Evolutionary conservation across 1,140 invertebrate genomes (phyloP), one percentile per base, ranked within the genome.

Genomic region (Eufriesea mexicana): DNA sequence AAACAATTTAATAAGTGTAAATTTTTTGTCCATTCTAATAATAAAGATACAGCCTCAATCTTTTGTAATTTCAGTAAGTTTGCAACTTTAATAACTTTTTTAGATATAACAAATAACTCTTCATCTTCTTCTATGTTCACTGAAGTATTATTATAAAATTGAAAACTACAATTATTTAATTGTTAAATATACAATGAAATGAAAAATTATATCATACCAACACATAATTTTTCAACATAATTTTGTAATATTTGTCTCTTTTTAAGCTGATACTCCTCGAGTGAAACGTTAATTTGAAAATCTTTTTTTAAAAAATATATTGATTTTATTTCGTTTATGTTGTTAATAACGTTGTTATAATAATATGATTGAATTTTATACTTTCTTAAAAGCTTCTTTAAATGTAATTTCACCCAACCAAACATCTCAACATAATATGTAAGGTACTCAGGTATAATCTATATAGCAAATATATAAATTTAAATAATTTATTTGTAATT

Each of bases 301-400:
- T 91, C 74, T 77, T 89, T 89, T 23, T 86, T 86, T 54, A 93
- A 84, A 35, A 51, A 14, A 61, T 91, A 91, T 5, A 91, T 45
- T 35, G 86, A 62, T 72, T 88, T 89, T 42, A 92, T 70, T 64
- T 87, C 75, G 42, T 85, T 49, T 64, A 92, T 89, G n/a, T 12
- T 84, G 55, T 74, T 62, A 59, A 88, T 68, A 42, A 72, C 68
- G 14, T 89, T 57, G 51, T 87, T 57, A 10, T 62, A 84, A 67
- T 82, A 59, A 57, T 76, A 42, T 23, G 47, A 64, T 23, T 82
- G 70, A 57, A 54, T 10, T 55, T 81, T 84, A 14, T 4, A 79
- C 68, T 72, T 55, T 8, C 28, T 55, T 45, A 75, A 83, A 57
- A 89, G 74, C 16, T 86, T 85, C 81, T 73, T 23, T 20, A 93